Conservation (phyloP, 2,888 invertebrate species). For the Ochlodes sylvanus region DNA sequence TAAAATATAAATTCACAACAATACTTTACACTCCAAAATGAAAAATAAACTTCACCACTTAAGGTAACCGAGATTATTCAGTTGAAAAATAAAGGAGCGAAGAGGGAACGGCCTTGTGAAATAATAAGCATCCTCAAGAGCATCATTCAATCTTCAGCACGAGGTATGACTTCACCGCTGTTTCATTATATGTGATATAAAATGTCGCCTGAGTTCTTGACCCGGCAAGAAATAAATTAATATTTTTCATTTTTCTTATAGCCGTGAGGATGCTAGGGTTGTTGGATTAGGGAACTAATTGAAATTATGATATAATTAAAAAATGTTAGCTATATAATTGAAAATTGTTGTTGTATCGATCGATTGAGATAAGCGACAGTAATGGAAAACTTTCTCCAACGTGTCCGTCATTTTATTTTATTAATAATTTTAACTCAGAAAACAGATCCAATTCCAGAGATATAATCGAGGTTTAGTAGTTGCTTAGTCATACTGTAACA, state of each 20-base stretch:
- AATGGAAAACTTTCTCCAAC: no score
- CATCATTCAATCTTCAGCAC: slow-evolving; percentile 32
- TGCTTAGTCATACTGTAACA: no score
- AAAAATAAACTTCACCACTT: background rate
- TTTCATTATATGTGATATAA: slow-evolving; percentile 33
- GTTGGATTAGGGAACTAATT: background rate
- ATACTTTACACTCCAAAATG: background rate
- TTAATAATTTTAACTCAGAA: no score
- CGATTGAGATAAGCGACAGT: no score
- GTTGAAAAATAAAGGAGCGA: slow-evolving; percentile 10
- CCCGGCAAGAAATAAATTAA: slow-evolving; percentile 18
- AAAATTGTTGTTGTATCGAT: no score
- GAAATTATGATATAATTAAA: no score
- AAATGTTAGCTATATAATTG: no score
- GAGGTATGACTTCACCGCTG: slow-evolving; percentile 17
- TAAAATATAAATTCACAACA: no score
- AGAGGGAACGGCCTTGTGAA: slow-evolving; percentile 12
- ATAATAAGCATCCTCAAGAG: slow-evolving; percentile 28
- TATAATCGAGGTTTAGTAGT: no score
- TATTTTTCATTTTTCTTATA: slow-evolving; percentile 20
- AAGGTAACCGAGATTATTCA: slow-evolving; percentile 11
- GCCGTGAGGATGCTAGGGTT: background rate
- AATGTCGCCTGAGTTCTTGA: slow-evolving; percentile 19
- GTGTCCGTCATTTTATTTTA: no score
- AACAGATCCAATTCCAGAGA: no score